Conservation (phyloP, 2,888 invertebrate species). For the Sicus ferrugineus region DNA sequence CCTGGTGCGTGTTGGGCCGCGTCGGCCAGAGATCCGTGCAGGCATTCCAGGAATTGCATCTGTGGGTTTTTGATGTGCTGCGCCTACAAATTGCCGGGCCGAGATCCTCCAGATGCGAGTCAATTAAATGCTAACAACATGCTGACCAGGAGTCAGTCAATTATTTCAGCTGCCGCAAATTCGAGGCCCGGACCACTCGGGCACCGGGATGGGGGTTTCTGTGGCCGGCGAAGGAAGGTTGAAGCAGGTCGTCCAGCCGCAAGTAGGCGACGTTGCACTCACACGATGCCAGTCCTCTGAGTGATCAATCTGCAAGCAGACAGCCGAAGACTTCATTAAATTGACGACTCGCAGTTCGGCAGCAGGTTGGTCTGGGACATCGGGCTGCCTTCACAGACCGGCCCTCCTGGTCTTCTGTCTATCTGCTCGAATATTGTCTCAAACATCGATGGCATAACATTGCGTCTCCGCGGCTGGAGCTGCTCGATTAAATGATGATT, state of each 20-base stretch:
- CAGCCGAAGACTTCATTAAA: slow-evolving; percentile 56
- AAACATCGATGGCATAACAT: slow-evolving; percentile 22
- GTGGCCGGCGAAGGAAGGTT: background rate
- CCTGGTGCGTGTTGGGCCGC: background rate
- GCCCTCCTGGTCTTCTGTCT: background rate
- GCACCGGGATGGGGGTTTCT: background rate
- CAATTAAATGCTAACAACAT: slow-evolving; percentile 28
- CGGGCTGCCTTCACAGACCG: background rate
- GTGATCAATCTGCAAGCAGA: slow-evolving; percentile 19
- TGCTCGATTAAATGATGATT: slow-evolving; percentile 28
- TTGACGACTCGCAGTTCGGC: slow-evolving; percentile 47
- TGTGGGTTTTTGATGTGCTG: slow-evolving; percentile 21
- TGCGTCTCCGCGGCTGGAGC: background rate
- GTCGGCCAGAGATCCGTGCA: background rate
- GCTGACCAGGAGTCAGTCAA: slow-evolving; percentile 26
- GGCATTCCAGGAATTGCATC: slow-evolving; percentile 21
- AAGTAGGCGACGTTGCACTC: background rate
- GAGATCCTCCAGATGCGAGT: background rate
- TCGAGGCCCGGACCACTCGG: slow-evolving; percentile 14
- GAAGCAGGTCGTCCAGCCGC: background rate
- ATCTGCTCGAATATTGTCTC: slow-evolving; percentile 18
- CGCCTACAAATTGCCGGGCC: slow-evolving; percentile 25
- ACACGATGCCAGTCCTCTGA: background rate
- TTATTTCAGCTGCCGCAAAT: slow-evolving; percentile 28
- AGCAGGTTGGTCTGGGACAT: background rate